Evolutionary conservation across 2,797 vertebrate species (phyloP).

Genomic region (Sebastolobus altivelis): DNA sequence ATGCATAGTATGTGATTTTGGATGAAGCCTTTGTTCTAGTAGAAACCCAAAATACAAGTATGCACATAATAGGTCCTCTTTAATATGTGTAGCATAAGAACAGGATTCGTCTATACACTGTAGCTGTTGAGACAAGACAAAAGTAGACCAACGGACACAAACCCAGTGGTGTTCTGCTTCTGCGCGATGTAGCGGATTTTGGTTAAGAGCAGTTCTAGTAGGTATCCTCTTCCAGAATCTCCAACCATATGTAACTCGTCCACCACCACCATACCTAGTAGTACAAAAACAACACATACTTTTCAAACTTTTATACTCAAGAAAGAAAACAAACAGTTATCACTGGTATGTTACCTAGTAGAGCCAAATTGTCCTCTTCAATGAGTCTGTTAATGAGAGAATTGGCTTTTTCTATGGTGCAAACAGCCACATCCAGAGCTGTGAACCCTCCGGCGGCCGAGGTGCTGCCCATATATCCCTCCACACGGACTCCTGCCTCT

Average conservation of each 20-base stretch:
- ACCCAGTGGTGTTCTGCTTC: constrained; percentile 81
- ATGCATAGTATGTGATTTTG: too few relatives aligned
- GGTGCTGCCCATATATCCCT: constrained; percentile 94
- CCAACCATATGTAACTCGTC: constrained; percentile 98
- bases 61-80: too few relatives aligned
- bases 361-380: constrained; percentile 91
- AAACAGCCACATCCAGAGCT: constrained; percentile 93
- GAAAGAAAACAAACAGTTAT: background rate
- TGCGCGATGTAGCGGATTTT: constrained; percentile 92
- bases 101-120: too few relatives aligned
- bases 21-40: too few relatives aligned
- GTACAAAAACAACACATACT: constrained; percentile 21
- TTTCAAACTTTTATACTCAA: background rate
- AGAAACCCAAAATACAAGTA: too few relatives aligned
- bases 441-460: constrained; percentile 89
- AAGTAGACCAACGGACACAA: constrained; percentile 20
- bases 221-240: constrained; percentile 93
- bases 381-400: constrained; percentile 94
- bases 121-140: too few relatives aligned
- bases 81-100: too few relatives aligned
- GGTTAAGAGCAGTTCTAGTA: constrained; percentile 95
- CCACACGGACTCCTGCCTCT: constrained; percentile 92
- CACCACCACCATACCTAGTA: constrained; percentile 94
- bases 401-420: constrained; percentile 98
- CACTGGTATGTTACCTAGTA: constrained; percentile 86